These are phyloP conservation scores for Lichenostomus cassidix DNA, from an alignment of 2,113 vertebrate genomes.

Conservation along the genomic window DNA sequence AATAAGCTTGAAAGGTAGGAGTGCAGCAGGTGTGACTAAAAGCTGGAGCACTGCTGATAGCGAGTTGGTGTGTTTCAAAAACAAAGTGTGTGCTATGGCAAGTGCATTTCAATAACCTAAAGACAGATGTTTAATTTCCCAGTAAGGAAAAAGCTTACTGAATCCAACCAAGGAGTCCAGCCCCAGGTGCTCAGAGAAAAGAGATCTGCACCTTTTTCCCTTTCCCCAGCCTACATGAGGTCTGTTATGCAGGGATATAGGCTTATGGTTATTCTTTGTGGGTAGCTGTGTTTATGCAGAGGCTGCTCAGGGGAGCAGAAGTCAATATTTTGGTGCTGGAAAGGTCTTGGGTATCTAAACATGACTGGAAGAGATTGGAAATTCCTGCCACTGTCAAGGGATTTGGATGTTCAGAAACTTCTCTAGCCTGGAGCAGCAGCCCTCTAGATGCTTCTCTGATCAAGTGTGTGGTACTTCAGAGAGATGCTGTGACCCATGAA, in stretches of 20 bases:
- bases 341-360: not conserved
- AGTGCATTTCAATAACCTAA: not conserved
- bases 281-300: not conserved
- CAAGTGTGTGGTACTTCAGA: not conserved
- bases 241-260: accelerated
- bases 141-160: not conserved
- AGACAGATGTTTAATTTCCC: not conserved
- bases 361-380: not conserved
- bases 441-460: not conserved
- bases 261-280: not conserved
- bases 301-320: not conserved
- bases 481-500: not conserved
- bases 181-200: not conserved
- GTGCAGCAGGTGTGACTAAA: not conserved
- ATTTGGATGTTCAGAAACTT: not conserved
- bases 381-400: not conserved
- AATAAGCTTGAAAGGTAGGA: not conserved
- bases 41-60: not conserved
- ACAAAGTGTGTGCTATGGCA: not conserved
- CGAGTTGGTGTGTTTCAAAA: not conserved
- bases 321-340: not conserved
- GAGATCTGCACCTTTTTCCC: not conserved
- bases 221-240: not conserved
- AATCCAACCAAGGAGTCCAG: not conserved
- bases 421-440: not conserved